These are phyloP conservation scores for Belonocnema kinseyi DNA, from an alignment of 1,140 invertebrate species.

Conservation along the genomic window DNA sequence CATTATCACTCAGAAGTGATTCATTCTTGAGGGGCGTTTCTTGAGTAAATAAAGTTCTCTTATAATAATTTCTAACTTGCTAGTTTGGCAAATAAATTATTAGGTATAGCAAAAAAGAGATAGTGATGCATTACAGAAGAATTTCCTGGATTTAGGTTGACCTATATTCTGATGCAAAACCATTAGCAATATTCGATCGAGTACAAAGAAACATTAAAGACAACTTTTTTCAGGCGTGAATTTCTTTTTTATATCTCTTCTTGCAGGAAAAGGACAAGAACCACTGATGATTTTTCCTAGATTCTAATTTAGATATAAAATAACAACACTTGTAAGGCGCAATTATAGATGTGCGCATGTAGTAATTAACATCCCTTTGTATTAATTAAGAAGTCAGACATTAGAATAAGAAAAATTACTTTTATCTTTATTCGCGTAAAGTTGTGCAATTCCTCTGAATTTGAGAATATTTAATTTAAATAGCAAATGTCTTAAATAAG, in stretches of 20 bases:
- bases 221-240: conserved; percentile 1
- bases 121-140: not conserved
- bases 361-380: not conserved
- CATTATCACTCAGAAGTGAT: conserved; percentile 1
- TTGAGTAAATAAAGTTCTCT: not conserved
- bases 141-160: not conserved
- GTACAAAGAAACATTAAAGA: not conserved
- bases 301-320: conserved; percentile 21
- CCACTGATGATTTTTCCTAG: conserved; percentile 9
- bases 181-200: not conserved
- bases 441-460: too few relatives aligned
- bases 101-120: too few relatives aligned
- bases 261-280: not conserved
- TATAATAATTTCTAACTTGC: not conserved
- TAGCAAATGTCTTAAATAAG: not conserved
- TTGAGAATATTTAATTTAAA: too few relatives aligned
- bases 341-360: conserved; percentile 11
- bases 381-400: not conserved
- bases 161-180: conserved; percentile 11
- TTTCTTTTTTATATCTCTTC: not conserved
- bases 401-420: not conserved
- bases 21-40: conserved; percentile 24
- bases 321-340: conserved; percentile 12
- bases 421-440: too few relatives aligned
- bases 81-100: too few relatives aligned